Conservation (phyloP, 2,113 vertebrate species). For the Cnemophilus loriae region DNA sequence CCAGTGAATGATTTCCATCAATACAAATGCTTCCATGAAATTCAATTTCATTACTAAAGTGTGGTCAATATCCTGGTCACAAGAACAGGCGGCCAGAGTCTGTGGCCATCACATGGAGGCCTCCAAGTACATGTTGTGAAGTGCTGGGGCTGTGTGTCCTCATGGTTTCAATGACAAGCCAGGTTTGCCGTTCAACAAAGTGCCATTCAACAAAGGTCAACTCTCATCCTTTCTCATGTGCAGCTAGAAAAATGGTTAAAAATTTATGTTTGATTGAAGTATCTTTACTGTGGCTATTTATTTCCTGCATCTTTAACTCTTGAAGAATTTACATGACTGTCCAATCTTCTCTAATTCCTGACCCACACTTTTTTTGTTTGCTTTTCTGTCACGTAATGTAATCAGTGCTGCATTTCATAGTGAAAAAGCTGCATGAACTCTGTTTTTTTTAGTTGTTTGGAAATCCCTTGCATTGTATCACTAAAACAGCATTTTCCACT, state of each 20-base stretch:
- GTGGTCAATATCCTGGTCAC: background rate
- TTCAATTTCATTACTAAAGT: background rate
- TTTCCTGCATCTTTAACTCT: background rate
- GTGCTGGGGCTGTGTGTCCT: background rate
- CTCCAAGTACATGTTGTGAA: fast-evolving
- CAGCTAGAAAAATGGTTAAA: background rate
- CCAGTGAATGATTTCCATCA: background rate
- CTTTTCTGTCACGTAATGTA: background rate
- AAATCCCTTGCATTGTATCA: background rate
- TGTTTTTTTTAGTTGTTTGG: background rate
- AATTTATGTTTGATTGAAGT: background rate
- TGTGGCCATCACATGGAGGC: background rate
- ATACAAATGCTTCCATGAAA: background rate
- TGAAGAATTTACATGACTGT: background rate
- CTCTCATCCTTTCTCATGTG: background rate
- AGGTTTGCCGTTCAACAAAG: background rate
- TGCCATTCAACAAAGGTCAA: background rate
- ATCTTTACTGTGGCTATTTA: background rate
- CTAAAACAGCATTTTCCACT: background rate
- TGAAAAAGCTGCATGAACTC: background rate
- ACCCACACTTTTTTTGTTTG: background rate
- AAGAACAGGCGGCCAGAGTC: background rate
- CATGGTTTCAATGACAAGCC: background rate
- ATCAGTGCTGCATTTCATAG: background rate
- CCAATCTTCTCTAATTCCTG: background rate